Evolutionary conservation across 2,797 vertebrate genomes (phyloP), one percentile per base, ranked within the genome.

Genomic region (Intellagama lesueurii): DNA sequence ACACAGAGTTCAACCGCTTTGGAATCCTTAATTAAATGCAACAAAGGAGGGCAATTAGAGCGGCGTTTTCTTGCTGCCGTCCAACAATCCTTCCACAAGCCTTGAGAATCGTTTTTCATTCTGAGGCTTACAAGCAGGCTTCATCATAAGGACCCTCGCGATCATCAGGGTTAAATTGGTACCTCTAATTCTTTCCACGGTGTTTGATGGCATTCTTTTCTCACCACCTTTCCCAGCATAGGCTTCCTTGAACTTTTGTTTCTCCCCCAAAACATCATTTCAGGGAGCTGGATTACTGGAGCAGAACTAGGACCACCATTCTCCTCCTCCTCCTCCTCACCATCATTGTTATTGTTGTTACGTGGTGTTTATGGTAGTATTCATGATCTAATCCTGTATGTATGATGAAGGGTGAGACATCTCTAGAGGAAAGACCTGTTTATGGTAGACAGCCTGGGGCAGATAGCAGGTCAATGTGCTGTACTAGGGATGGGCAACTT

Each of bases 1-100:
- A 89, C 94, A 94, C 94, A 92, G 94, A 95, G 95, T 97, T 96
- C 92, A 93, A 94, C 96, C 96, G 96, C 96, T 97, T 96, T 95
- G 52, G 95, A 97, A 96, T 96, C 93, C 95, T 95, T 96, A 95
- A 96, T 94, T 95, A 96, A 96, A 95, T 89, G 90, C 91, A 86
- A 94, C 94, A 95, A 96, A 96, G 93, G 92, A 95, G 84, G 83
- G 94, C 95, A 96, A 95, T 97, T 96, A 96, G 95, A 94, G 93
- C 88, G 81, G 91, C 49, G 69, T 90, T 5, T 93, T 90, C 73
- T 70, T 91, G 66, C 90, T 93, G 90, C 93, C 90, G 92, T 94
- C 90, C 89, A 93, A 93, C 88, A 91, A 92, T 92, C 91, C 90
- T 92, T 85, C 91, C 87, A 78, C 87, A 94, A 88, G 88, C 26